Conservation (phyloP, 2,797 vertebrate genomes). For the Myotis vivesi region DNA sequence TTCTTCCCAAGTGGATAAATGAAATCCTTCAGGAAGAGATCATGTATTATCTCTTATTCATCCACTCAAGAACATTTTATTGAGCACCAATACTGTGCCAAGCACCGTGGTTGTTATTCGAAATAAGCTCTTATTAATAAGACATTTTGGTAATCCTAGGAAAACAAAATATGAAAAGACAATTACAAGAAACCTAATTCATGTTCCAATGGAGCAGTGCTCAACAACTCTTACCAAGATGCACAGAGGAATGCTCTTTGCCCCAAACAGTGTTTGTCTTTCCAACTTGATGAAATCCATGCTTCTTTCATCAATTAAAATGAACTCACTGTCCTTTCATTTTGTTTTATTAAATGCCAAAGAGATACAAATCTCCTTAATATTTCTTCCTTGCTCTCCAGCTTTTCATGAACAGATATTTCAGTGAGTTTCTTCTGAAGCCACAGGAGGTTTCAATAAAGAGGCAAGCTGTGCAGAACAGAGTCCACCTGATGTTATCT, state of each 20-base stretch:
- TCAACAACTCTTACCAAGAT: not conserved
- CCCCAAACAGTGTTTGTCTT: constrained; percentile 28
- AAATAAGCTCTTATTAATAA: constrained; percentile 40
- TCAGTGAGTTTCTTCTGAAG: constrained; percentile 36
- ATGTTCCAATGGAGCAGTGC: not conserved
- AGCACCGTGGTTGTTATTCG: not conserved
- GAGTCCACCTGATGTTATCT: constrained; percentile 69
- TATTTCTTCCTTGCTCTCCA: constrained; percentile 63
- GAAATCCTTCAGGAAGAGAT: not conserved
- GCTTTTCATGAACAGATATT: constrained; percentile 72
- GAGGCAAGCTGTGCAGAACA: constrained; percentile 38
- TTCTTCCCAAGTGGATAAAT: constrained; percentile 16
- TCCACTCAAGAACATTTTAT: constrained; percentile 39
- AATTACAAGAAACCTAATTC: constrained; percentile 30
- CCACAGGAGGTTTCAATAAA: constrained; percentile 72
- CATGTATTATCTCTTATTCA: constrained; percentile 23
- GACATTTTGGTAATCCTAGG: constrained; percentile 4
- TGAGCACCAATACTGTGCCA: not conserved
- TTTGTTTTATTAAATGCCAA: constrained; percentile 70
- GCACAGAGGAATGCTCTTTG: not conserved
- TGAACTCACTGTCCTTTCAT: constrained; percentile 61
- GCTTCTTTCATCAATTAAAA: constrained; percentile 69
- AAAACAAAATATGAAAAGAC: constrained; percentile 44
- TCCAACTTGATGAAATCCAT: constrained; percentile 60
- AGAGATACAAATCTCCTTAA: constrained; percentile 72